Percentiles rank a stretch among this genome's conserved stretches.
Conservation (phyloP, 2,888 invertebrate species). For the Lomographa bimaculata region DNA sequence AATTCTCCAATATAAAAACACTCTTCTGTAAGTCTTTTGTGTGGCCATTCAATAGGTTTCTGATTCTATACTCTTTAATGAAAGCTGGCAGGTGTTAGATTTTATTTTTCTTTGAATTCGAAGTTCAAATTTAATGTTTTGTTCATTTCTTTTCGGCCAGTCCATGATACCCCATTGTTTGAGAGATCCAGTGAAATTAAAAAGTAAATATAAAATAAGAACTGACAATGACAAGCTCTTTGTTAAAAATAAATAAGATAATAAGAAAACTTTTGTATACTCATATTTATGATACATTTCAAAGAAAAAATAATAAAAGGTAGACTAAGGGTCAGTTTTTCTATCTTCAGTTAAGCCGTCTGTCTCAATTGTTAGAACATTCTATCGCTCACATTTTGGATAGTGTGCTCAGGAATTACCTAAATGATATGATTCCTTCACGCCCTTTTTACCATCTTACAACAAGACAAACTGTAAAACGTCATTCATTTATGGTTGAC, state of each 20-base stretch:
- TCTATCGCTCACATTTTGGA: too few relatives aligned
- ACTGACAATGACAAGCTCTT: constrained; percentile 11
- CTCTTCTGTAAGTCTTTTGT: constrained; percentile 19
- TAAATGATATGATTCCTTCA: too few relatives aligned
- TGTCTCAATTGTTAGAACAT: too few relatives aligned
- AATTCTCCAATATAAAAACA: constrained; percentile 25
- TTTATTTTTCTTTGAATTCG: constrained; percentile 18
- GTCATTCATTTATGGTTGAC: too few relatives aligned
- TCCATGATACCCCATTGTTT: constrained; percentile 14
- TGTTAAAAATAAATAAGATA: constrained; percentile 7
- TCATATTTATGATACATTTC: too few relatives aligned
- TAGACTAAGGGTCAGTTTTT: too few relatives aligned
- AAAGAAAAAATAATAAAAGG: too few relatives aligned
- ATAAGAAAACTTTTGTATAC: too few relatives aligned
- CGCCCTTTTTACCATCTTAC: too few relatives aligned
- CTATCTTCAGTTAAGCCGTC: too few relatives aligned
- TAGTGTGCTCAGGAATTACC: too few relatives aligned
- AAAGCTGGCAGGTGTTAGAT: constrained; percentile 26
- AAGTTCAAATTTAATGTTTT: constrained; percentile 23
- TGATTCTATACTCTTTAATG: constrained; percentile 25
- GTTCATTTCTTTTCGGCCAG: constrained; percentile 17
- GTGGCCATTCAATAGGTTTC: constrained; percentile 21
- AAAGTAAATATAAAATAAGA: constrained; percentile 2
- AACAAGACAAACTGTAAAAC: too few relatives aligned
- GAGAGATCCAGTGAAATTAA: constrained; percentile 5